Conservation (phyloP, 2,888 invertebrate species). For the Pristionchus entomophagus region DNA sequence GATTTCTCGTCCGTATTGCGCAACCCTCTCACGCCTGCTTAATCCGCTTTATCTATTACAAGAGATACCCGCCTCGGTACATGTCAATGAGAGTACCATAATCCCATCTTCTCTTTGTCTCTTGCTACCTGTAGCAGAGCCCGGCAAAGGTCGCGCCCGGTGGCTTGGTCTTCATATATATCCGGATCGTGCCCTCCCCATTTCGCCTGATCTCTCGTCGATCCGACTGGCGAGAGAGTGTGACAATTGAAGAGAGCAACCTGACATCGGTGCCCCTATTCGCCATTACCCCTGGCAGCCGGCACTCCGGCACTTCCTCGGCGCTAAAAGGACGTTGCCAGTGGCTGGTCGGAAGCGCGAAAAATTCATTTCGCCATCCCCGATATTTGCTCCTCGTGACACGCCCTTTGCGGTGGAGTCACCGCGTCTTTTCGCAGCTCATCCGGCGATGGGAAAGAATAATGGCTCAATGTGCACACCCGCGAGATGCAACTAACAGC, state of each 20-base stretch:
- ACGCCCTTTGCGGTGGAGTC: background rate
- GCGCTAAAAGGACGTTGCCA: slow-evolving; percentile 1
- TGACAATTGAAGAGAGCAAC: too few relatives aligned
- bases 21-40: background rate
- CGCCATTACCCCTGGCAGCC: background rate
- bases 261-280: background rate
- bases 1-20: background rate
- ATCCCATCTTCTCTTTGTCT: background rate
- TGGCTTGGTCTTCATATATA: too few relatives aligned
- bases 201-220: background rate
- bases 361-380: background rate
- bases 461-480: too few relatives aligned
- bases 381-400: slow-evolving; percentile 5
- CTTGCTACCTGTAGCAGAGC: background rate
- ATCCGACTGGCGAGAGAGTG: too few relatives aligned
- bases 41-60: background rate
- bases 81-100: background rate
- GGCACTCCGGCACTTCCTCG: background rate
- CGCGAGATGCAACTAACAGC: too few relatives aligned
- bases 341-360: background rate
- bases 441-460: background rate
- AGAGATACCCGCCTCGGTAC: background rate
- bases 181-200: background rate
- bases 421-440: background rate
- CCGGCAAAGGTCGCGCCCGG: background rate